Evolutionary conservation across 2,113 vertebrate species (phyloP).

Genomic region (Heterochromis multidens): DNA sequence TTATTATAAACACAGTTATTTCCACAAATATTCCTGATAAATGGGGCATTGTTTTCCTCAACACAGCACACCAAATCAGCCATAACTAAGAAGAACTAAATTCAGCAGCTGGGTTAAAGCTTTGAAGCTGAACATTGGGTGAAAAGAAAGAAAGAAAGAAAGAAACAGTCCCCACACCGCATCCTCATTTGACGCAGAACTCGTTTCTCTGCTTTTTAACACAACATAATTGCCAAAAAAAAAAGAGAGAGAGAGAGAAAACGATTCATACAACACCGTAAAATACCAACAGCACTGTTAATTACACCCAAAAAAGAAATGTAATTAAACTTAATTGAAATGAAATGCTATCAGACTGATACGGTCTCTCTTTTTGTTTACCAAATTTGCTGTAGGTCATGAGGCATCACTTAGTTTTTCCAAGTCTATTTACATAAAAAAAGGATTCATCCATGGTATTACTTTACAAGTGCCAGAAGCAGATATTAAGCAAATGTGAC

Average conservation of each 20-base stretch:
- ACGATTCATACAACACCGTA: constrained; percentile 13
- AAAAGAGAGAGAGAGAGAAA: too few relatives aligned
- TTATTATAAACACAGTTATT: constrained; percentile 1
- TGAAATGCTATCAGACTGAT: constrained; percentile 45
- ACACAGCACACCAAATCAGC: constrained; percentile 27
- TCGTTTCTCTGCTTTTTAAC: constrained; percentile 19
- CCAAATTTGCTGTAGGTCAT: constrained; percentile 45
- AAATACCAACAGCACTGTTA: constrained; percentile 35
- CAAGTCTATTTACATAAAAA: constrained; percentile 44
- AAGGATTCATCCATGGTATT: constrained; percentile 40
- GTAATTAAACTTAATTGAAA: constrained; percentile 53
- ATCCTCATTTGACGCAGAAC: neutral
- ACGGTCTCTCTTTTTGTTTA: constrained; percentile 42
- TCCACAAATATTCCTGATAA: neutral
- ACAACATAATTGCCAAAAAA: constrained; percentile 11
- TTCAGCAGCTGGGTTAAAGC: neutral
- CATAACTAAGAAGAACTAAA: constrained; percentile 20
- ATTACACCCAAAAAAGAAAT: constrained; percentile 36
- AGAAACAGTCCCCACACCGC: neutral
- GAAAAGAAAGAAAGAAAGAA: constrained; percentile 13
- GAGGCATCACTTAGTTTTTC: constrained; percentile 30
- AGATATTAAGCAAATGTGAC: constrained; percentile 20
- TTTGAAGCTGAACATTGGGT: constrained; percentile 30
- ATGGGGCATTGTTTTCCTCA: neutral
- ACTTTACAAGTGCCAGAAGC: constrained; percentile 35